A percentile compares a stretch with the other conserved stretches of the same genome.
These are phyloP conservation scores for Sclerodermus sp. DNA, from an alignment of 2,888 invertebrate species.

Conservation along the genomic window DNA sequence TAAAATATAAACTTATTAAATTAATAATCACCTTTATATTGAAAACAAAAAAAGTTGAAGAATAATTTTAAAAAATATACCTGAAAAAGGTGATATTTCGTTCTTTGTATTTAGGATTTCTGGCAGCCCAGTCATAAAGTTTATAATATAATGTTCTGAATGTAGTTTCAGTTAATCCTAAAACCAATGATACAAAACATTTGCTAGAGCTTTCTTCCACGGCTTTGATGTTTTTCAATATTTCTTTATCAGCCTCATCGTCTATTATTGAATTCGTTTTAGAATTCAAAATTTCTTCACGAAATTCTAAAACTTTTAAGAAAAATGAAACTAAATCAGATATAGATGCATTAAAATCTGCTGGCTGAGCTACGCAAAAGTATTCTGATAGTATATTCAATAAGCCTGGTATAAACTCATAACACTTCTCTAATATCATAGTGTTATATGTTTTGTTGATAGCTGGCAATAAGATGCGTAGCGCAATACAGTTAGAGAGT, in stretches of 20 bases:
- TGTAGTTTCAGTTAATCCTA: slow-evolving; percentile 85
- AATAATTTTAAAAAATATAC: too few species aligned
- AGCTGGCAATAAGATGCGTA: slow-evolving; percentile 76
- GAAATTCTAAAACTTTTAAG: slow-evolving; percentile 70
- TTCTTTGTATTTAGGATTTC: slow-evolving; percentile 65
- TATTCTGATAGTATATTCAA: slow-evolving; percentile 78
- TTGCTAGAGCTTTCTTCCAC: slow-evolving; percentile 78
- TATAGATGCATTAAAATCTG: slow-evolving; percentile 69
- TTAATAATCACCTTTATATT: too few species aligned
- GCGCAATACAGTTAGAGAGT: slow-evolving; percentile 69
- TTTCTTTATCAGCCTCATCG: slow-evolving; percentile 47
- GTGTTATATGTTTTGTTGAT: slow-evolving; percentile 68
- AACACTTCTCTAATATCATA: slow-evolving; percentile 65
- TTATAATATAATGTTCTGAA: slow-evolving; percentile 88
- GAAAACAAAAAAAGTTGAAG: too few species aligned
- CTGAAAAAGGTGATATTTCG: slow-evolving; percentile 81
- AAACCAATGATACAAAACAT: slow-evolving; percentile 76
- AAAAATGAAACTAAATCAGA: slow-evolving; percentile 75
- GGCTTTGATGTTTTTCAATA: slow-evolving; percentile 58
- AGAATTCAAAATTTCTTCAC: slow-evolving; percentile 58
- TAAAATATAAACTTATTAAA: too few species aligned
- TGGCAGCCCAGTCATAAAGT: slow-evolving; percentile 84
- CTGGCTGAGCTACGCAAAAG: slow-evolving; percentile 65
- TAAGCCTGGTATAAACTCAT: slow-evolving; percentile 68
- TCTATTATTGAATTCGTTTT: slow-evolving; percentile 35